Percentiles rank a stretch among this genome's conserved stretches.
Conservation (phyloP, 2,113 vertebrate genomes). For the Corydoras maculifer region DNA sequence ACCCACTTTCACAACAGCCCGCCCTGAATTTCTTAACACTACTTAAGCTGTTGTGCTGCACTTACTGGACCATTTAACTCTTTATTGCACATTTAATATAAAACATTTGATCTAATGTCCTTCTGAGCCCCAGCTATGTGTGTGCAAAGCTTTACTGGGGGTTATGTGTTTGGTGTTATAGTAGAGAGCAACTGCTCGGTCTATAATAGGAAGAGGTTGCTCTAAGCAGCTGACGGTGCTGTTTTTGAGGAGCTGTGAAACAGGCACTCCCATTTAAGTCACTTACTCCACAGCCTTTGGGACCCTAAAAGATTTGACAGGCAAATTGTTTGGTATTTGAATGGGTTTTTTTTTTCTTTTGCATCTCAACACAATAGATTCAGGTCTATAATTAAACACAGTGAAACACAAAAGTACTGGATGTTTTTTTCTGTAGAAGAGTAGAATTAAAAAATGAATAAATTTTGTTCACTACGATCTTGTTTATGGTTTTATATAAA, state of each 20-base stretch:
- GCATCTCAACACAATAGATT: neutral
- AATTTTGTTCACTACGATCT: neutral
- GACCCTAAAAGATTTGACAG: slow-evolving; percentile 38
- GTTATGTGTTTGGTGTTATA: slow-evolving; percentile 45
- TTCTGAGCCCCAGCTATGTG: neutral
- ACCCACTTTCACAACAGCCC: slow-evolving; percentile 2
- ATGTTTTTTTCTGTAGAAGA: too few relatives aligned
- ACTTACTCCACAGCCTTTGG: slow-evolving; percentile 32
- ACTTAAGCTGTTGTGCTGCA: neutral
- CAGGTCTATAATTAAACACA: neutral
- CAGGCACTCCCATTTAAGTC: slow-evolving; percentile 67
- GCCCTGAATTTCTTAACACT: neutral
- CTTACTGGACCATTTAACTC: neutral
- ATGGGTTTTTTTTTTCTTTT: neutral
- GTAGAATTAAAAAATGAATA: too few relatives aligned
- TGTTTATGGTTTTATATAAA: neutral
- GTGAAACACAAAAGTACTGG: neutral
- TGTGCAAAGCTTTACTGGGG: neutral
- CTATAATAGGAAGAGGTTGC: slow-evolving; percentile 73
- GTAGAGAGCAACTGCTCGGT: slow-evolving; percentile 63
- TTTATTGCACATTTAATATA: neutral
- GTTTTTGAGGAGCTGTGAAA: slow-evolving; percentile 59
- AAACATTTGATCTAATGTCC: neutral
- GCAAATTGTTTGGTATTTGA: slow-evolving; percentile 3
- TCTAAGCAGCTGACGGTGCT: slow-evolving; percentile 70